These are phyloP conservation scores for Aramus guarauna DNA, from an alignment of 2,113 vertebrate species.

Conservation along the genomic window DNA sequence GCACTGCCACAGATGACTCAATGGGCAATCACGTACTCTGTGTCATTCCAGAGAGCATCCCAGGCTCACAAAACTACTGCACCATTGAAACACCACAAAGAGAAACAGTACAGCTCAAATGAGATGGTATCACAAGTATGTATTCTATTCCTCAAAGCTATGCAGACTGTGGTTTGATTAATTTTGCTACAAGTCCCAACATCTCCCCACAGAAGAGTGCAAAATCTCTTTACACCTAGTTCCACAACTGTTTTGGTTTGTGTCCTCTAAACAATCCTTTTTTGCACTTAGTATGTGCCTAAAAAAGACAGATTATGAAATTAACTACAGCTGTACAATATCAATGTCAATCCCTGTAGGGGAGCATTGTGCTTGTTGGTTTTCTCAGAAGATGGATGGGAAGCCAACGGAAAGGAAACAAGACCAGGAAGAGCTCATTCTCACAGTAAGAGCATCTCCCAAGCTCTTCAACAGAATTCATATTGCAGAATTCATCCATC, in stretches of 20 bases:
- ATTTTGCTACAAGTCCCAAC: background rate
- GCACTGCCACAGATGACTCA: background rate
- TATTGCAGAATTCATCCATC: background rate
- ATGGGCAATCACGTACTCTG: background rate
- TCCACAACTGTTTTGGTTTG: background rate
- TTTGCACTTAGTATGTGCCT: background rate
- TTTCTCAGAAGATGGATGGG: background rate
- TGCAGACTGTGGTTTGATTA: background rate
- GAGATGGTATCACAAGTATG: background rate
- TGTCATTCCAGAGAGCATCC: background rate
- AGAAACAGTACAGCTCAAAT: background rate
- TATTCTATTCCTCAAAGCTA: background rate
- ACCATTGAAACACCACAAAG: background rate
- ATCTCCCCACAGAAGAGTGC: background rate
- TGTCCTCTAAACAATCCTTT: background rate
- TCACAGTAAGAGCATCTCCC: background rate
- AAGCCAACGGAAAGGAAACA: background rate
- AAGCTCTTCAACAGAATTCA: background rate
- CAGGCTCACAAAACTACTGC: background rate
- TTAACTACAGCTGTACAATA: background rate
- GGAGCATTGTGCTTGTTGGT: background rate
- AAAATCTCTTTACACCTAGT: background rate
- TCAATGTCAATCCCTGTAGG: background rate
- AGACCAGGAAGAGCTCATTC: background rate
- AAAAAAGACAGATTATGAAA: background rate